phyloP scores from a whole-genome alignment of 2,113 vertebrate species.

The Cariama cristata region DNA sequence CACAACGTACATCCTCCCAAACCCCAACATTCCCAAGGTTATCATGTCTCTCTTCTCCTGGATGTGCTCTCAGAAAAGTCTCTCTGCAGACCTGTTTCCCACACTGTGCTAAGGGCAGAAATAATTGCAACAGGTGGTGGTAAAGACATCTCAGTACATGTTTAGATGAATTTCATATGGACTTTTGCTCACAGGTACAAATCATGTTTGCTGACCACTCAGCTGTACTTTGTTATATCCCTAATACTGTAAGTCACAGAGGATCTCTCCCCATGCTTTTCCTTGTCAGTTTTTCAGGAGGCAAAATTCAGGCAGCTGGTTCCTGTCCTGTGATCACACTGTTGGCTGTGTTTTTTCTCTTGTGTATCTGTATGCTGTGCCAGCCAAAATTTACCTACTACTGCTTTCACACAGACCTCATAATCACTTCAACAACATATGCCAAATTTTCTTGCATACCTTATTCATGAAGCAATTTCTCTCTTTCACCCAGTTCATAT shows the following conservation, averaged over 20 bases:
- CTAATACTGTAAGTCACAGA: not conserved
- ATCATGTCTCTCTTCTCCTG: not conserved
- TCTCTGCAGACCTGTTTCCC: not conserved
- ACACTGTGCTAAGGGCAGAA: not conserved
- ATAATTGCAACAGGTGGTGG: not conserved
- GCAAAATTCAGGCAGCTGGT: constrained; percentile 63
- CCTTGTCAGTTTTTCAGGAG: constrained; percentile 52
- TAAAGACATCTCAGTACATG: not conserved
- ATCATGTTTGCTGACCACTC: not conserved
- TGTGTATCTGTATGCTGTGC: constrained; percentile 55
- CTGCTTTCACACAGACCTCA: constrained; percentile 64
- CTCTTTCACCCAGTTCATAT: not conserved
- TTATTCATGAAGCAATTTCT: not conserved
- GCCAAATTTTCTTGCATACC: constrained; percentile 41
- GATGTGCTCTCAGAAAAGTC: not conserved
- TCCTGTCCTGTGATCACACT: constrained; percentile 58
- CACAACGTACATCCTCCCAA: not conserved
- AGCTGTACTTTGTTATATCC: not conserved
- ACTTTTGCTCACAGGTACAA: not conserved
- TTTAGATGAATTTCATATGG: not conserved
- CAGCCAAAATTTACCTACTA: constrained; percentile 71
- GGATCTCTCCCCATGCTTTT: constrained; percentile 9
- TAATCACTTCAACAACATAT: constrained; percentile 44
- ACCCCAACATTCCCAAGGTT: not conserved
- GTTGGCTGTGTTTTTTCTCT: constrained; percentile 62